A percentile compares a stretch with the other conserved stretches of the same genome.
These are phyloP conservation scores for Stictonetta naevosa DNA, from an alignment of 2,113 vertebrate genomes.

Conservation along the genomic window DNA sequence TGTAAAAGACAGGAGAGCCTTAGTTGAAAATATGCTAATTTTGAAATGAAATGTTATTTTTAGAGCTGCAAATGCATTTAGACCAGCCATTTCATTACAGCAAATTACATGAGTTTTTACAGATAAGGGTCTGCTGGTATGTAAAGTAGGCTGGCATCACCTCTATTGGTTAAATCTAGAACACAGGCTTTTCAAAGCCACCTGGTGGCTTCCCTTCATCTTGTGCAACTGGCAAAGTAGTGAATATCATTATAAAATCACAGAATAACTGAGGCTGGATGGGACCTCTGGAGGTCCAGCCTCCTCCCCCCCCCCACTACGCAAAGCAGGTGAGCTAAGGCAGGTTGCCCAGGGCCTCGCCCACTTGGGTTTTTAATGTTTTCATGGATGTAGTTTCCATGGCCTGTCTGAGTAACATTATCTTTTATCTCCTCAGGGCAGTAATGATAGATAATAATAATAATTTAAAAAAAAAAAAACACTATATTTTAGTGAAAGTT, in stretches of 20 bases:
- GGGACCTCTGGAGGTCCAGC: neutral
- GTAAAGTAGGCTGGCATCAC: neutral
- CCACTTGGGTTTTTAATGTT: no score
- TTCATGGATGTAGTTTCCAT: no score
- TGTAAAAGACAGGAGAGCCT: neutral
- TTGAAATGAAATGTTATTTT: constrained; percentile 36
- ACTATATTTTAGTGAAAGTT: neutral
- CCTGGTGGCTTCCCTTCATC: neutral
- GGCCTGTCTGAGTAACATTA: no score
- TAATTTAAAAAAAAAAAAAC: no score
- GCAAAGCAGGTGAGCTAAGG: neutral
- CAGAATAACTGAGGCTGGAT: neutral
- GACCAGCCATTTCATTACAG: neutral
- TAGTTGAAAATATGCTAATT: constrained; percentile 55
- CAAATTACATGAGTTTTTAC: neutral
- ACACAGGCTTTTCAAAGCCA: neutral
- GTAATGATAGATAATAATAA: no score
- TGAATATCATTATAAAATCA: neutral
- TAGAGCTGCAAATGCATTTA: constrained; percentile 25
- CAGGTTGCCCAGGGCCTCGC: no score
- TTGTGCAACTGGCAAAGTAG: neutral
- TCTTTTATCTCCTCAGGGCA: no score
- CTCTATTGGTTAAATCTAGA: neutral
- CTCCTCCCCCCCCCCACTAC: no score
- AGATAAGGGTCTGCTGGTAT: neutral